Evolutionary conservation across 2,888 invertebrate species (phyloP).

Genomic region (Stomorhina lunata): DNA sequence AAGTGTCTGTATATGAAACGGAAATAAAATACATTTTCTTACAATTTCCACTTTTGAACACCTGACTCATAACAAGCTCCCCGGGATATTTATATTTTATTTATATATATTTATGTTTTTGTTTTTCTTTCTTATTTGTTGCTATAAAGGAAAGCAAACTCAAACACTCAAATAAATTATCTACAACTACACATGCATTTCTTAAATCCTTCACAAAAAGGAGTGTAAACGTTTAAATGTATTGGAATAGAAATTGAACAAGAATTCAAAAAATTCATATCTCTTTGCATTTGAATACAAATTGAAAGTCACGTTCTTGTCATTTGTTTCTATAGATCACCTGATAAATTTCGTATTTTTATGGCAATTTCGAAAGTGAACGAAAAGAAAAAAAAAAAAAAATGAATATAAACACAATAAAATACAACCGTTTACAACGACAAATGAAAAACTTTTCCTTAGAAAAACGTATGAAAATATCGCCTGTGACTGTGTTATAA

Average conservation of each 20-base stretch:
- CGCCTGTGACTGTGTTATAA: neutral
- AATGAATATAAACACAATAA: neutral
- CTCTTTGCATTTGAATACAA: conserved; percentile 45
- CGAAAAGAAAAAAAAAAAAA: neutral
- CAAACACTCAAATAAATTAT: neutral
- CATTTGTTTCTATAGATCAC: conserved; percentile 73
- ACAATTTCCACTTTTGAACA: too few relatives aligned
- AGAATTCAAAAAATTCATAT: neutral
- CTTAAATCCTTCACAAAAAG: neutral
- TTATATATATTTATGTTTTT: neutral
- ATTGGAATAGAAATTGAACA: neutral
- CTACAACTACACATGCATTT: conserved; percentile 25
- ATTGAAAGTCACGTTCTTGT: conserved; percentile 73
- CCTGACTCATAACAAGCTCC: neutral
- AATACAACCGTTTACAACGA: neutral
- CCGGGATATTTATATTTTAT: neutral
- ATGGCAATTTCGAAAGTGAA: conserved; percentile 35
- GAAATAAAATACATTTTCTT: too few relatives aligned
- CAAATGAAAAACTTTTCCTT: neutral
- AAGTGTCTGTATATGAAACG: too few relatives aligned
- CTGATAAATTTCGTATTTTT: conserved; percentile 66
- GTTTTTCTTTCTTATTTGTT: too few relatives aligned
- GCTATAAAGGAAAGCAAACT: too few relatives aligned
- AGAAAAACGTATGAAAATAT: neutral
- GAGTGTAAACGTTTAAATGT: neutral